Base-by-base conservation (phyloP, 2,888 invertebrate species). In the Argyresthia albistria region DNA sequence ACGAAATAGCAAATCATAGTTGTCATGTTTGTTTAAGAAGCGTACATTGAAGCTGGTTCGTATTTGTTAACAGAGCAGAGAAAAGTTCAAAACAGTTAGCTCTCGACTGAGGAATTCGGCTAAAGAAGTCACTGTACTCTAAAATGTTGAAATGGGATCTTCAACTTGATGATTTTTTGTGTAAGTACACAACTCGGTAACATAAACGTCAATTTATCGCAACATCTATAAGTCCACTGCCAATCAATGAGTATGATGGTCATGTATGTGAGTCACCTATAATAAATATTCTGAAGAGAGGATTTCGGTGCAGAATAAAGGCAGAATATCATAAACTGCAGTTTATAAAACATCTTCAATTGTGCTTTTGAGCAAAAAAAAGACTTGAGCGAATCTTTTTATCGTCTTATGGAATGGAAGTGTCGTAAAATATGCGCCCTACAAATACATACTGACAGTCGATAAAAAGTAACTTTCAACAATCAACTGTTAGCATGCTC, bases 1-100 rank as follows among this genome's bases (percentile, higher is more conserved):
- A 66, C 65, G 65, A 80, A 82, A 83, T 82, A 83, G 80, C 80
- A 82, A 83, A 83, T 80, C 80, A 75, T 73, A 65, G 53, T 50
- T 16, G 36, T 39, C 50, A 12, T 50, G 73, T 82, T 83, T 82
- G 75, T 71, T 63, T 67, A 76, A 72, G 74, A 70, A 71, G 71
- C 71, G 72, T 74, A 78, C 76, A 77, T 73, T 66, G 75, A 73
- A 66, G 67, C 73, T 63, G 69, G 73, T 70, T 71, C 67, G 70
- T 73, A 69, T 73, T 70, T 69, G 80, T 80, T 75, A 79, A 81
- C 73, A 80, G 70, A 74, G 71, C 71, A 72, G 63, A 66, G 71
- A 73, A 73, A 63, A 68, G 71, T 71, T 72, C 71, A 75, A 79
- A 76, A 78, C 79, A 78, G 78, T 78, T 79, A 79, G 70, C 70